Evolutionary conservation across 2,888 invertebrate species (phyloP).

Genomic region (Trissolcus brochymenae): DNA sequence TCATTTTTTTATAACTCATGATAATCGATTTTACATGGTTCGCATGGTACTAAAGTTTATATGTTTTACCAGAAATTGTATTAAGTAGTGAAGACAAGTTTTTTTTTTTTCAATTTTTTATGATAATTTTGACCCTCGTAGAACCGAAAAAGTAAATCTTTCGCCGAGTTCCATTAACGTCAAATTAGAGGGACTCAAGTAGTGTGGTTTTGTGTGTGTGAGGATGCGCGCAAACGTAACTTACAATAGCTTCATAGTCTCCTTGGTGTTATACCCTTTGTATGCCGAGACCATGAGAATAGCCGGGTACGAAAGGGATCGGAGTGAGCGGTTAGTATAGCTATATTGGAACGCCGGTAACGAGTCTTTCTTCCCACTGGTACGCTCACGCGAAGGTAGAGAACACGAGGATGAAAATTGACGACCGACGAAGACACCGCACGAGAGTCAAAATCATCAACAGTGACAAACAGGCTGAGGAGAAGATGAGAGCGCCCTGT

Average conservation of each 20-base stretch:
- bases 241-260: constrained; percentile 43
- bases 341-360: constrained; percentile 61
- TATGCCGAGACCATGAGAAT: constrained; percentile 42
- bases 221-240: constrained; percentile 30
- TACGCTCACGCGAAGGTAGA: constrained; percentile 52
- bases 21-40: no score
- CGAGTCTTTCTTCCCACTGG: constrained; percentile 63
- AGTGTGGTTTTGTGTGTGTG: constrained; percentile 5
- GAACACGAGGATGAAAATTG: constrained; percentile 29
- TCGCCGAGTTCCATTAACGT: no score
- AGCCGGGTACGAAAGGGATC: constrained; percentile 37
- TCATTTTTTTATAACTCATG: no score
- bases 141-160: no score
- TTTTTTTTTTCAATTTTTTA: no score
- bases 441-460: constrained; percentile 29
- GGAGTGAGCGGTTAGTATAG: constrained; percentile 41
- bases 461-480: constrained; percentile 42
- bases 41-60: no score
- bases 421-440: constrained; percentile 20
- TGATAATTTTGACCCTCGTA: no score
- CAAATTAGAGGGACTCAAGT: no score
- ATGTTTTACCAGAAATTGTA: no score
- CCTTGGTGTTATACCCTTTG: constrained; percentile 42
- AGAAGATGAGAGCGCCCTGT: constrained; percentile 61
- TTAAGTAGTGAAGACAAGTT: no score